Conservation (phyloP, 2,888 invertebrate species). For the Himalopsyche japonica region DNA sequence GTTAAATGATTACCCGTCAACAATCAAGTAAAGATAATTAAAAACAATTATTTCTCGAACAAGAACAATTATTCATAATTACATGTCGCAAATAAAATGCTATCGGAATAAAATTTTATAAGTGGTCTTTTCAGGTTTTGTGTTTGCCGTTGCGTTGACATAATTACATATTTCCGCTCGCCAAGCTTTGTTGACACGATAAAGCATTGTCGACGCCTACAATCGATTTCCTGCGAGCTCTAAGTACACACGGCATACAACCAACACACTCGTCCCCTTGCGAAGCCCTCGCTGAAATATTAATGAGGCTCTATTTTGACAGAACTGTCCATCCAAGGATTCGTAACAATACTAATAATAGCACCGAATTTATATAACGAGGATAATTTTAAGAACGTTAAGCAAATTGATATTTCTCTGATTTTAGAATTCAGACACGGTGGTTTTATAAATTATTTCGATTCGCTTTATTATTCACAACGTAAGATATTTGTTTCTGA, state of each 20-base stretch:
- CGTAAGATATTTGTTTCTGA: not conserved
- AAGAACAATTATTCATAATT: not conserved
- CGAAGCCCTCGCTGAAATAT: not conserved
- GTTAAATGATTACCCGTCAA: not conserved
- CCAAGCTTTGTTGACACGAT: not conserved
- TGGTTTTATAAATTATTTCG: not conserved
- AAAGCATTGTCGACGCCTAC: not conserved
- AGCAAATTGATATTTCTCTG: not conserved
- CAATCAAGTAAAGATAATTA: not conserved
- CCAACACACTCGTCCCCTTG: not conserved
- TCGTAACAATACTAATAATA: not conserved
- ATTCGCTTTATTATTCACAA: not conserved
- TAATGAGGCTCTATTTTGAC: not conserved
- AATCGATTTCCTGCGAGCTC: not conserved
- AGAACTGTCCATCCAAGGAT: not conserved
- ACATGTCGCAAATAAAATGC: not conserved
- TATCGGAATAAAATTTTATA: not conserved
- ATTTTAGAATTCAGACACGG: not conserved
- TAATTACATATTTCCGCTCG: not conserved
- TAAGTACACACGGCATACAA: not conserved
- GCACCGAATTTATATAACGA: not conserved
- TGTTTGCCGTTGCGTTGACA: conserved; percentile 10
- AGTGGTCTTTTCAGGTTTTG: conserved; percentile 2
- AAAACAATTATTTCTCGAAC: not conserved
- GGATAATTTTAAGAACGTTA: not conserved